Evolutionary conservation across 2,797 vertebrate genomes (phyloP).

Genomic region (Rhinatrema bivittatum): DNA sequence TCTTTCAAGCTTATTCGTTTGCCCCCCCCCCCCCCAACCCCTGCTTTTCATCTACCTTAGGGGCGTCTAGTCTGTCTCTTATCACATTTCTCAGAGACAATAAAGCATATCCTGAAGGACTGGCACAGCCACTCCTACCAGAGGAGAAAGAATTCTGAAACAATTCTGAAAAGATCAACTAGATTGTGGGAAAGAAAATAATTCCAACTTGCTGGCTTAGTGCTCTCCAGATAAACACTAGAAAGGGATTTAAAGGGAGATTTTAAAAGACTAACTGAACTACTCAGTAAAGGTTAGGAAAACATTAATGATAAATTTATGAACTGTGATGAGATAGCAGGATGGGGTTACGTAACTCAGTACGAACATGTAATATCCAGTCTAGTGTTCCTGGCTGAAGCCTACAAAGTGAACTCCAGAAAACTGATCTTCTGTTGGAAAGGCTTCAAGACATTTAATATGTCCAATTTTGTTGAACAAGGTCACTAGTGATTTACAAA

Average conservation of each 20-base stretch:
- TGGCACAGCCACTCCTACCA: slow-evolving; percentile 11
- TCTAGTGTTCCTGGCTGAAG: no score
- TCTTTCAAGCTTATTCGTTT: slow-evolving; percentile 53
- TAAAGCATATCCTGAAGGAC: slow-evolving; percentile 33
- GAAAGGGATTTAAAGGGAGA: slow-evolving; percentile 1
- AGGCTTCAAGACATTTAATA: no score
- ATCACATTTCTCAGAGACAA: slow-evolving; percentile 32
- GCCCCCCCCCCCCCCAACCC: no score
- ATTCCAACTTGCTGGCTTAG: slow-evolving; percentile 1
- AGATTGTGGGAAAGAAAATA: slow-evolving; percentile 6
- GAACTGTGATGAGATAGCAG: no score
- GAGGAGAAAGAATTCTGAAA: background rate
- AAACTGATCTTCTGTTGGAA: no score
- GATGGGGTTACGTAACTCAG: no score
- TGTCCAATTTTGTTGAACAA: no score
- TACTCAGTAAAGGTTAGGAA: slow-evolving; percentile 1
- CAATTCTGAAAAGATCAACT: slow-evolving; percentile 14
- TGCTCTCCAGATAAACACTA: slow-evolving; percentile 12
- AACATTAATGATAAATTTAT: slow-evolving; percentile 9
- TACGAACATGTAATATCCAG: no score
- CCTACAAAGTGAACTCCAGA: no score
- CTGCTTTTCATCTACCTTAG: slow-evolving; percentile 30
- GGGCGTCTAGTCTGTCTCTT: slow-evolving; percentile 34
- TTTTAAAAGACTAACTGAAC: slow-evolving; percentile 7
- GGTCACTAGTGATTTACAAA: no score